Evolutionary conservation across 1,140 invertebrate species (phyloP).

Genomic region (Dendroctonus valens): DNA sequence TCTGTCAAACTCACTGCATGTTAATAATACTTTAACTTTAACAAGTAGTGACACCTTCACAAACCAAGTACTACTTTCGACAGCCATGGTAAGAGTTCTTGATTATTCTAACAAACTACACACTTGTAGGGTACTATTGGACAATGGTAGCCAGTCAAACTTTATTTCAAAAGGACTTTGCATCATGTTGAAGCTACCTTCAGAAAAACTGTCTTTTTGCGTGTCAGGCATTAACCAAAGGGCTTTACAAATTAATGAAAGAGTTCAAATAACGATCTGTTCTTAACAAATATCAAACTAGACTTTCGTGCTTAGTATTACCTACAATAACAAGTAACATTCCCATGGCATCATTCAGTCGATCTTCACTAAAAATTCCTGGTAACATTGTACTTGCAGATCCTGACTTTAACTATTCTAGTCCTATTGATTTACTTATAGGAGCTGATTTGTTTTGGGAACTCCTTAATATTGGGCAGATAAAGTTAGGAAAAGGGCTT

Average conservation of each 20-base stretch:
- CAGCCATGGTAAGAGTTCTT: constrained; percentile 10
- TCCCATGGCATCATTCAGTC: constrained; percentile 20
- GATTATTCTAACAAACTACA: constrained; percentile 6
- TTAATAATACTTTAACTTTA: background rate
- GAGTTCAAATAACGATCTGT: constrained; percentile 2
- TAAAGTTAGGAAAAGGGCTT: constrained; percentile 34
- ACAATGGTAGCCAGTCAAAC: constrained; percentile 22
- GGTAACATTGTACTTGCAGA: constrained; percentile 43
- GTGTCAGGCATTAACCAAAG: constrained; percentile 4
- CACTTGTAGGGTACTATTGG: constrained; percentile 13
- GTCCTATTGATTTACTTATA: constrained; percentile 39
- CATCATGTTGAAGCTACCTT: constrained; percentile 14
- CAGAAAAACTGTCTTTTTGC: constrained; percentile 2
- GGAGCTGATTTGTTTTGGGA: constrained; percentile 39
- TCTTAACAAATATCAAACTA: constrained; percentile 26
- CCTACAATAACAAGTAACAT: constrained; percentile 32
- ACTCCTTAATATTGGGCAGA: constrained; percentile 37
- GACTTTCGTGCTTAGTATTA: constrained; percentile 22
- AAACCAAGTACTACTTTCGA: constrained; percentile 9
- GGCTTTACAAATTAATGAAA: constrained; percentile 9
- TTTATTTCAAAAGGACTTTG: constrained; percentile 19
- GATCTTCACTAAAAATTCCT: too few species aligned
- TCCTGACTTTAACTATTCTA: constrained; percentile 40
- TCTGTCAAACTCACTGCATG: background rate
- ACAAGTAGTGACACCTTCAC: background rate